A percentile compares a stretch with the other conserved stretches of the same genome.
Evolutionary conservation across 2,797 vertebrate species (phyloP).

Genomic region (Bradypus variegatus): DNA sequence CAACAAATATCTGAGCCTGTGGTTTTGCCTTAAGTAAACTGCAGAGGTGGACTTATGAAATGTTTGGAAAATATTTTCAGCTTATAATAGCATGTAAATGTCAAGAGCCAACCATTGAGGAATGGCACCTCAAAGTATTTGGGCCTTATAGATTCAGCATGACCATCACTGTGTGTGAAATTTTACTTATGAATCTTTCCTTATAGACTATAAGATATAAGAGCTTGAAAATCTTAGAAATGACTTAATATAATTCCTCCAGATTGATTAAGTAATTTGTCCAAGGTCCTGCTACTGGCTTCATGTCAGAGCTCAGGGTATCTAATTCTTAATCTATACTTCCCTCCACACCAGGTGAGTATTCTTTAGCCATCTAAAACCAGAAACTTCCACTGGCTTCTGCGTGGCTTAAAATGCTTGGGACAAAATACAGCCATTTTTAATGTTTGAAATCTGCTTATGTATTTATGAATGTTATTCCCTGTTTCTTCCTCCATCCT

Average conservation of each 20-base stretch:
- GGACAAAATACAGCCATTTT: neutral
- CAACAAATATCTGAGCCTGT: neutral
- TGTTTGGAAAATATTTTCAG: conserved; percentile 48
- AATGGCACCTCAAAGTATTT: conserved; percentile 60
- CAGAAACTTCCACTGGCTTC: neutral
- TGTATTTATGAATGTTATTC: conserved; percentile 7
- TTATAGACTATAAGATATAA: neutral
- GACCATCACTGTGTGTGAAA: conserved; percentile 74
- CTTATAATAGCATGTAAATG: conserved; percentile 46
- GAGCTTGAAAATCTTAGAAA: neutral
- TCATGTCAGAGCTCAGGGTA: neutral
- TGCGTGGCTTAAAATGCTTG: neutral
- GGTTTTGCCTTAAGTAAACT: conserved; percentile 32
- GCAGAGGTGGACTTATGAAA: conserved; percentile 43
- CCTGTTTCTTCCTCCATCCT: neutral
- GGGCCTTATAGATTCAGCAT: conserved; percentile 68
- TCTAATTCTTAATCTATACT: neutral
- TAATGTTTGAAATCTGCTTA: neutral
- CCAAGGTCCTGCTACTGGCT: neutral
- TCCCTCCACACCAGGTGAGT: neutral
- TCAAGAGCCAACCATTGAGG: conserved; percentile 61
- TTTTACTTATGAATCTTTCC: conserved; percentile 82
- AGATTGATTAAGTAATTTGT: conserved; percentile 67
- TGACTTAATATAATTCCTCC: neutral
- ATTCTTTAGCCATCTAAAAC: neutral